These are phyloP conservation scores for Thermophis baileyi DNA, from an alignment of 2,113 vertebrate genomes.

Conservation along the genomic window DNA sequence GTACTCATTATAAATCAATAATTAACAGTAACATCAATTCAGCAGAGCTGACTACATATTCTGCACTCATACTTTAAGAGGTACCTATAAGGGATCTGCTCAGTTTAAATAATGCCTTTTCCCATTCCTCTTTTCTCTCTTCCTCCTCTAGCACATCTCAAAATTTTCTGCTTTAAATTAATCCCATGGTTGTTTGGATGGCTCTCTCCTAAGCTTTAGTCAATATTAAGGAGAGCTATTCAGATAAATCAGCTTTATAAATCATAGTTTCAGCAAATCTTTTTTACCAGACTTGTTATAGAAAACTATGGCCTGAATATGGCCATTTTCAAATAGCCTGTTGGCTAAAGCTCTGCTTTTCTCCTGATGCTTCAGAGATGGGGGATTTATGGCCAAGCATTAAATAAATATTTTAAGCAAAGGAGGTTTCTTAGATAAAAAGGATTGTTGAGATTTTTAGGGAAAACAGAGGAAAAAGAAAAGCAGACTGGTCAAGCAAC, in stretches of 20 bases:
- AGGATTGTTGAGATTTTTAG: neutral
- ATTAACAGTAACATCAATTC: neutral
- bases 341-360: neutral
- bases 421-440: neutral
- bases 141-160: neutral
- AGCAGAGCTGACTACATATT: neutral
- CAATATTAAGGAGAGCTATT: neutral
- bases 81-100: neutral
- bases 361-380: neutral
- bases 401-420: neutral
- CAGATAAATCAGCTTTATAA: neutral
- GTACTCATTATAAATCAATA: neutral
- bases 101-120: neutral
- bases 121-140: neutral
- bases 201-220: no score
- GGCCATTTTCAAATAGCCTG: neutral
- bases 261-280: neutral
- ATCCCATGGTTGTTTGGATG: neutral
- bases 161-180: neutral
- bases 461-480: neutral
- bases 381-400: neutral
- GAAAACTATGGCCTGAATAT: neutral
- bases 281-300: neutral
- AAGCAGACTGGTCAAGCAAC: neutral
- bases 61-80: neutral